A percentile compares a stretch with the other conserved stretches of the same genome.
Conservation (phyloP, 2,113 vertebrate species). For the Caretta caretta region DNA sequence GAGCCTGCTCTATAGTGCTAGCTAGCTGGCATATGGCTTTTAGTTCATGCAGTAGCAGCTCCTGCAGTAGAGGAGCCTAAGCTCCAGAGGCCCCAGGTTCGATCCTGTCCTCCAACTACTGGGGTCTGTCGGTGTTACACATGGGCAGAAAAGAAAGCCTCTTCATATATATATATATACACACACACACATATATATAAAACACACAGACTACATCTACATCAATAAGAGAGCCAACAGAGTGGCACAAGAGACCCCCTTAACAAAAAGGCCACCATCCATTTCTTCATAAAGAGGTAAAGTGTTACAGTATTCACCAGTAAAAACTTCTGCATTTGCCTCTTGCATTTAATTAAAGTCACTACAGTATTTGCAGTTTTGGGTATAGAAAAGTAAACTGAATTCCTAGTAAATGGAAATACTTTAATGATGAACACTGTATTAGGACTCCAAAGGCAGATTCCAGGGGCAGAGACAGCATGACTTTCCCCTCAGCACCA, state of each 20-base stretch:
- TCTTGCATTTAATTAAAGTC: background rate
- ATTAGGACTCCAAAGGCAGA: background rate
- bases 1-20: too few species aligned
- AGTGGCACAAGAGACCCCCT: background rate
- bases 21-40: too few species aligned
- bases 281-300: background rate
- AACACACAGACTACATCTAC: background rate
- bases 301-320: background rate
- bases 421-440: background rate
- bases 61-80: too few species aligned
- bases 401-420: accelerated
- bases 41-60: too few species aligned
- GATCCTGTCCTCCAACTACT: too few species aligned
- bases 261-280: background rate
- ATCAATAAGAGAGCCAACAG: background rate
- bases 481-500: background rate
- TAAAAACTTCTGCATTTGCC: background rate
- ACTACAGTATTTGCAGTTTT: background rate
- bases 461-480: background rate
- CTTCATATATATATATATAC: background rate
- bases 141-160: background rate
- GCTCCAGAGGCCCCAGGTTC: too few species aligned
- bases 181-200: background rate
- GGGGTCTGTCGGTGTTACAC: too few species aligned
- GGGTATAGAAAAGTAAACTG: background rate